Conservation (phyloP, 2,797 vertebrate species). For the Melanotaenia parkinsoni region DNA sequence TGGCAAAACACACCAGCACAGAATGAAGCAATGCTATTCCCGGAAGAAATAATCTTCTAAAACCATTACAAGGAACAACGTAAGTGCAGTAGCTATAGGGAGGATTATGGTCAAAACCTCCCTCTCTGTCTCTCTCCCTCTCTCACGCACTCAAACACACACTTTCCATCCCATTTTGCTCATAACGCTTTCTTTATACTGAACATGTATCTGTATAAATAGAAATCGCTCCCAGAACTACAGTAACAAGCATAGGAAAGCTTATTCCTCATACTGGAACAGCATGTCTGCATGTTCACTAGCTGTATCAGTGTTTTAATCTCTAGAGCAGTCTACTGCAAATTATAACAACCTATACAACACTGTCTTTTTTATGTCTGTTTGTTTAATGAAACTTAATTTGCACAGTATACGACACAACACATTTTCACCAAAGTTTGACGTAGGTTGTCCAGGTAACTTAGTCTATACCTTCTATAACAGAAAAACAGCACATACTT, state of each 20-base stretch:
- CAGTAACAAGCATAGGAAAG: conserved; percentile 53
- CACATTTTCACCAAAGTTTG: background rate
- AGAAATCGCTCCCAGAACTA: conserved; percentile 47
- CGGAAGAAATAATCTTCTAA: conserved; percentile 82
- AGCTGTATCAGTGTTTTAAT: background rate
- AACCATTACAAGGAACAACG: conserved; percentile 82
- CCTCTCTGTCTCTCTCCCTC: background rate
- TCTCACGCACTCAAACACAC: conserved; percentile 10
- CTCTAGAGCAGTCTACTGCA: conserved; percentile 6
- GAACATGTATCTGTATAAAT: conserved; percentile 29
- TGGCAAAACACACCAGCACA: conserved; percentile 54
- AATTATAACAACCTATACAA: background rate
- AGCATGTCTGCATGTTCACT: background rate
- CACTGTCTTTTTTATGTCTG: background rate
- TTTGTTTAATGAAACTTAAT: background rate
- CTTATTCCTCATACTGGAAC: conserved; percentile 39
- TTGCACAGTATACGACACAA: background rate
- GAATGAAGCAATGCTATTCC: conserved; percentile 76
- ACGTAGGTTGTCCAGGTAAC: too few relatives aligned
- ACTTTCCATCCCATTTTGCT: conserved; percentile 41
- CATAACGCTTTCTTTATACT: conserved; percentile 37
- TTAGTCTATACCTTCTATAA: too few relatives aligned
- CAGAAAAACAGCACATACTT: too few relatives aligned
- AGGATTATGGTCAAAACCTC: conserved; percentile 70
- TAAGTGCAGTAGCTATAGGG: conserved; percentile 73